Evolutionary conservation across 2,113 vertebrate genomes (phyloP).

Genomic region (Lophotis ruficrista): DNA sequence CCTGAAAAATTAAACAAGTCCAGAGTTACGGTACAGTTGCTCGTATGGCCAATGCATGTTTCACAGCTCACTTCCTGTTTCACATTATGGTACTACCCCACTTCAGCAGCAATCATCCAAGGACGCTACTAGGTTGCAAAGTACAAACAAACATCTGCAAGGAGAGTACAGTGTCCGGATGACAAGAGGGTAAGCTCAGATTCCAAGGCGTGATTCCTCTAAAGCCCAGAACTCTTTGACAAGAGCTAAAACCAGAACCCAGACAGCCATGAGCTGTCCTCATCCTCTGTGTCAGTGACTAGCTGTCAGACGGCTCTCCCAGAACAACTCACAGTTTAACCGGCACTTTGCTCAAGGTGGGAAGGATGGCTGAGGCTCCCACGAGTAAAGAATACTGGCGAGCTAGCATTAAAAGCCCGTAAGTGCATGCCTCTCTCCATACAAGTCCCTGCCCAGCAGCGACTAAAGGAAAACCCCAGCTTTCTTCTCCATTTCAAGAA

Average conservation of each 20-base stretch:
- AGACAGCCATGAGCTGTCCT: neutral
- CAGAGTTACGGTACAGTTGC: rapidly evolving
- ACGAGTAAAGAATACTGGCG: neutral
- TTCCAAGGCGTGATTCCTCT: neutral
- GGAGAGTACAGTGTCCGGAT: neutral
- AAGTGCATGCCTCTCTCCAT: neutral
- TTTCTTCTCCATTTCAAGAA: neutral
- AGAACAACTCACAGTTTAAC: neutral
- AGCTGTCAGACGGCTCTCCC: neutral
- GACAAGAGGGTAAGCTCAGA: neutral
- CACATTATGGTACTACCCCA: neutral
- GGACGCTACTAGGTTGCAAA: neutral
- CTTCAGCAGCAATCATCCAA: neutral
- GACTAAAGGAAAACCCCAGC: neutral
- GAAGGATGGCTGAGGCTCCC: neutral
- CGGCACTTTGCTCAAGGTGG: neutral
- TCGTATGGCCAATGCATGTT: rapidly evolving
- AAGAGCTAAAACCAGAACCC: neutral
- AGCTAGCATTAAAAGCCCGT: neutral
- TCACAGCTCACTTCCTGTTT: neutral
- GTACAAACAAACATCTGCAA: neutral
- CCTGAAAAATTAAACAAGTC: constrained; percentile 67
- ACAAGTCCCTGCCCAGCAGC: neutral
- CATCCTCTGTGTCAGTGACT: neutral
- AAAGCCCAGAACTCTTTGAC: neutral